Percentiles rank a stretch among this genome's conserved stretches.
Conservation (phyloP, 2,888 invertebrate species). For the Palloptera scutellata region DNA sequence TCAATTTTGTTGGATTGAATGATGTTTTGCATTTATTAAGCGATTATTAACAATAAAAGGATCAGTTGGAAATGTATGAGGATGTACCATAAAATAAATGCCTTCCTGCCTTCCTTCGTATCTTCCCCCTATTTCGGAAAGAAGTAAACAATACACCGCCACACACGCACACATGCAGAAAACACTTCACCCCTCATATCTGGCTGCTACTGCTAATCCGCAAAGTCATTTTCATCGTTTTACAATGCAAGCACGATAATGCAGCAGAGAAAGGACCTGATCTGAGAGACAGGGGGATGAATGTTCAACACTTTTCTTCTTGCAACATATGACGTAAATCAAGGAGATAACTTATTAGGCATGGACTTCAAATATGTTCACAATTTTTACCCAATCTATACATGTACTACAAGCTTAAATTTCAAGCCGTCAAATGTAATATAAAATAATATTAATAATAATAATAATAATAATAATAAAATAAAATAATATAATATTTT, state of each 20-base stretch:
- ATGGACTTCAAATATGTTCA: conserved; percentile 54
- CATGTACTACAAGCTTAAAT: too few species aligned
- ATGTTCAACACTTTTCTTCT: neutral
- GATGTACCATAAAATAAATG: conserved; percentile 2
- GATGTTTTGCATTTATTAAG: conserved; percentile 54
- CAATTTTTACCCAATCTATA: conserved; percentile 37
- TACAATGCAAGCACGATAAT: conserved; percentile 7
- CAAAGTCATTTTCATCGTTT: conserved; percentile 50
- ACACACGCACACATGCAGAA: too few species aligned
- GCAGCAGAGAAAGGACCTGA: neutral
- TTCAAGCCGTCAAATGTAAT: neutral
- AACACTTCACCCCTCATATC: neutral
- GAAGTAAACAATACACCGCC: too few species aligned
- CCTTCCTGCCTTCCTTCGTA: neutral
- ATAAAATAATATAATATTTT: neutral
- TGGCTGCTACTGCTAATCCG: conserved; percentile 47
- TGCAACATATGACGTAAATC: conserved; percentile 30
- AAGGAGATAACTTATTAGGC: conserved; percentile 29
- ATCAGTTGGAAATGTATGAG: conserved; percentile 31
- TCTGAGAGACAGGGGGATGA: neutral
- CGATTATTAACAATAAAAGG: conserved; percentile 59
- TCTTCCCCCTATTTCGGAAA: neutral
- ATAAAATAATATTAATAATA: neutral
- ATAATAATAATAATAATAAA: neutral
- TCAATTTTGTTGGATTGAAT: neutral